These are phyloP conservation scores for Tetramorium bicarinatum DNA, from an alignment of 2,888 invertebrate species.

Conservation along the genomic window DNA sequence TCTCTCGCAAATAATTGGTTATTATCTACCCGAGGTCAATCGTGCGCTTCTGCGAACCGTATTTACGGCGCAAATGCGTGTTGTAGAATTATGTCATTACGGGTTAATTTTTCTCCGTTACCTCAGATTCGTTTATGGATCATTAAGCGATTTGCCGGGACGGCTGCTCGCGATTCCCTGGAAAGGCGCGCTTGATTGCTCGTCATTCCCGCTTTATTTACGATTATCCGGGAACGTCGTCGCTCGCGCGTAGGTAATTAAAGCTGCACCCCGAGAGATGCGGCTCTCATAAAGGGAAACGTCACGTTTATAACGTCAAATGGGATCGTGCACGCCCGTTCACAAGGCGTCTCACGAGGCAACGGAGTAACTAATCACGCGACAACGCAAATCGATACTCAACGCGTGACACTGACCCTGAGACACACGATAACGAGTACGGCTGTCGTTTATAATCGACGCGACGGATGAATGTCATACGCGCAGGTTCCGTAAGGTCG, in stretches of 20 bases:
- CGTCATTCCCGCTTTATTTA: slow-evolving; percentile 60
- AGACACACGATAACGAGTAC: slow-evolving; percentile 23
- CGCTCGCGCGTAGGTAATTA: slow-evolving; percentile 53
- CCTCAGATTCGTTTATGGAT: slow-evolving; percentile 62
- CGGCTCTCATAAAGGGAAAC: neutral
- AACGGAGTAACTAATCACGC: slow-evolving; percentile 27
- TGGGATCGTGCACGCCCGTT: slow-evolving; percentile 2
- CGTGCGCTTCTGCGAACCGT: neutral
- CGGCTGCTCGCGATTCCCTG: slow-evolving; percentile 25
- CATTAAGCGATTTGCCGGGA: slow-evolving; percentile 40
- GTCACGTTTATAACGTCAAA: slow-evolving; percentile 17
- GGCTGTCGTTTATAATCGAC: slow-evolving; percentile 20
- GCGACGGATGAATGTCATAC: neutral
- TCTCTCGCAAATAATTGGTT: neutral
- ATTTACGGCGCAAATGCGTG: neutral
- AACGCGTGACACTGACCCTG: slow-evolving; percentile 50
- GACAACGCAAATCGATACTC: slow-evolving; percentile 34
- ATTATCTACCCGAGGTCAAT: slow-evolving; percentile 7
- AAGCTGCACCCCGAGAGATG: slow-evolving; percentile 31
- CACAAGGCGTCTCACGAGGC: neutral
- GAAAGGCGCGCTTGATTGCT: slow-evolving; percentile 52
- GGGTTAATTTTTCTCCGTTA: slow-evolving; percentile 44
- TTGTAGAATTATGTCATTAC: slow-evolving; percentile 23
- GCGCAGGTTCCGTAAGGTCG: slow-evolving; percentile 35
- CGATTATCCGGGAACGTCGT: slow-evolving; percentile 54